These are phyloP conservation scores for Aphyosemion australe DNA, from an alignment of 2,113 vertebrate species.

Conservation along the genomic window DNA sequence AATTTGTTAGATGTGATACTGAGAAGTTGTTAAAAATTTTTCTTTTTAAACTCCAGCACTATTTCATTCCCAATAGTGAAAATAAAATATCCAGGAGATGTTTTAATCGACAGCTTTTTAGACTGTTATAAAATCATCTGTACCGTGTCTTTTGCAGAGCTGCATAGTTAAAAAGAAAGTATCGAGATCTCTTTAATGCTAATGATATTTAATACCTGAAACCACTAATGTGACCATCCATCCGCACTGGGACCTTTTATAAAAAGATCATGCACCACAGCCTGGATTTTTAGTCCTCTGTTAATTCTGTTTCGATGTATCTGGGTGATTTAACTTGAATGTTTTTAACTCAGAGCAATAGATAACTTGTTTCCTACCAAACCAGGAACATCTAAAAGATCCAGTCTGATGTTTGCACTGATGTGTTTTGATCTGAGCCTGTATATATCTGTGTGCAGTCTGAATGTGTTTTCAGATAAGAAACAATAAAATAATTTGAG, in stretches of 20 bases:
- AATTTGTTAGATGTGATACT: not conserved
- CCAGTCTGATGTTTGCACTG: conserved; percentile 58
- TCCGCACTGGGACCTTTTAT: not conserved
- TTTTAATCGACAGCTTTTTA: conserved; percentile 21
- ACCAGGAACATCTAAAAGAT: conserved; percentile 9
- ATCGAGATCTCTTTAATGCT: conserved; percentile 38
- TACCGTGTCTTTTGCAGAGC: conserved; percentile 28
- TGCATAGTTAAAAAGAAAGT: conserved; percentile 30
- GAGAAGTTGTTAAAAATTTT: conserved; percentile 22
- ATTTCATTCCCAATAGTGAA: not conserved
- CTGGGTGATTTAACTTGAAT: conserved; percentile 16
- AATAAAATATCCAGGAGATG: conserved; percentile 15
- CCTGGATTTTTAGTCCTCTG: conserved; percentile 8
- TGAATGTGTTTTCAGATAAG: conserved; percentile 62
- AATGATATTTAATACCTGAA: conserved; percentile 27
- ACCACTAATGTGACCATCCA: conserved; percentile 14
- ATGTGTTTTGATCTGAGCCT: conserved; percentile 60
- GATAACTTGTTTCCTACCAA: conserved; percentile 31
- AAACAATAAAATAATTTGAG: conserved; percentile 28
- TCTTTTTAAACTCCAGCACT: not conserved
- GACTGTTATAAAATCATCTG: conserved; percentile 20
- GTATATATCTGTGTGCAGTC: conserved; percentile 32
- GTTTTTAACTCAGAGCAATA: conserved; percentile 21
- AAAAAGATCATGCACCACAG: conserved; percentile 14
- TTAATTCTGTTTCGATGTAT: conserved; percentile 3